These are phyloP conservation scores for Eupithecia subfuscata DNA, from an alignment of 2,888 invertebrate genomes.

Conservation along the genomic window DNA sequence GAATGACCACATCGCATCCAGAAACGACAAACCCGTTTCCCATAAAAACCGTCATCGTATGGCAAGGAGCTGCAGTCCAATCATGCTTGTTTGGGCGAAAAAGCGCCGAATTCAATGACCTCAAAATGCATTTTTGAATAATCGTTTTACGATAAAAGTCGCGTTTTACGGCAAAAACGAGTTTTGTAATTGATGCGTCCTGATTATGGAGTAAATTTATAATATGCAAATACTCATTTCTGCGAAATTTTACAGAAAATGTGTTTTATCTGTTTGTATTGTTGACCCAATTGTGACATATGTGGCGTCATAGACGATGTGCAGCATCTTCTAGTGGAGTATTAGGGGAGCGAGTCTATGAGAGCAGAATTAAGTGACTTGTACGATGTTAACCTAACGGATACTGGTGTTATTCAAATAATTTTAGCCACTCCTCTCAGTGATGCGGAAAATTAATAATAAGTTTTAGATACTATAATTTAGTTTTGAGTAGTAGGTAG, in stretches of 20 bases:
- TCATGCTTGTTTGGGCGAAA: constrained; percentile 40
- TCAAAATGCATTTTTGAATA: constrained; percentile 27
- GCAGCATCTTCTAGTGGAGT: too few species aligned
- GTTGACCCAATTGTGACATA: too few species aligned
- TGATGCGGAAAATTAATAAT: too few species aligned
- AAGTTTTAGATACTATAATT: too few species aligned
- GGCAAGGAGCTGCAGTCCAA: constrained; percentile 34
- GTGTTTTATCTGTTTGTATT: too few species aligned
- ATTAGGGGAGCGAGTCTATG: too few species aligned
- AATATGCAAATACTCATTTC: background rate
- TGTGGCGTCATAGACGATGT: too few species aligned
- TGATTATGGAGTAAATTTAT: constrained; percentile 10
- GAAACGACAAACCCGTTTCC: constrained; percentile 38
- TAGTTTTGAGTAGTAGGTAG: too few species aligned
- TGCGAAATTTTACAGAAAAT: background rate
- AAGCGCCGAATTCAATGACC: constrained; percentile 43
- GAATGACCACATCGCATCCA: constrained; percentile 31
- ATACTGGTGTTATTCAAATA: too few species aligned
- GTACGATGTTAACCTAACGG: too few species aligned
- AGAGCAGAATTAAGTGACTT: too few species aligned
- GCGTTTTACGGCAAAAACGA: constrained; percentile 17
- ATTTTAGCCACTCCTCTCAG: too few species aligned
- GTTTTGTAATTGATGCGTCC: constrained; percentile 24
- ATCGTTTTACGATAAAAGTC: constrained; percentile 30
- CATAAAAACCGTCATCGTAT: constrained; percentile 36